A percentile compares a stretch with the other conserved stretches of the same genome.
phyloP scores from a whole-genome alignment of 2,113 vertebrate species.

The Calyptomena viridis region DNA sequence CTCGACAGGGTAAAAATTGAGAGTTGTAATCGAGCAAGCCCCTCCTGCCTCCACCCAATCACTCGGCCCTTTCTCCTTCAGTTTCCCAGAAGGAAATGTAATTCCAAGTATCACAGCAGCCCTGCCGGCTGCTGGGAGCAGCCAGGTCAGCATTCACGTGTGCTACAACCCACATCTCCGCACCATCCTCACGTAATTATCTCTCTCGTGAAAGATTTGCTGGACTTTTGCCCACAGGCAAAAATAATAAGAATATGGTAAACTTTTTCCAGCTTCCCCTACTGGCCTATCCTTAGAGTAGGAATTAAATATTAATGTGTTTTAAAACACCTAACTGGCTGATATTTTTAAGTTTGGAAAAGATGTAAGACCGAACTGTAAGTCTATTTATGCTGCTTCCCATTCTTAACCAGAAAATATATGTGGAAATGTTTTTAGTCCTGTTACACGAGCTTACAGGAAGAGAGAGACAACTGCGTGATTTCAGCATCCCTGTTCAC shows the following conservation, averaged over 20 bases:
- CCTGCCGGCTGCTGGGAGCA: conserved; percentile 7
- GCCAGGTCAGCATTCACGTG: conserved; percentile 42
- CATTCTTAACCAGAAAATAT: neutral
- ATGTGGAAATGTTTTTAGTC: neutral
- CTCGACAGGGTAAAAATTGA: neutral
- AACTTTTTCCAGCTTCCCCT: conserved; percentile 35
- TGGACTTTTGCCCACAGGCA: conserved; percentile 59
- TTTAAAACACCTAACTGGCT: conserved; percentile 30
- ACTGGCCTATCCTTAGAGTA: neutral
- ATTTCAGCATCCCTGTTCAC: neutral
- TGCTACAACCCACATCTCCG: neutral
- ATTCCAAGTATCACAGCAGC: conserved; percentile 47
- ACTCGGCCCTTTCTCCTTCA: neutral
- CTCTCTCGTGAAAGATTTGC: conserved; percentile 63
- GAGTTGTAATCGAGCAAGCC: neutral
- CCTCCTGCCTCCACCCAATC: neutral
- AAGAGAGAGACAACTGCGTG: fast-evolving
- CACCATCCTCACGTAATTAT: conserved; percentile 55
- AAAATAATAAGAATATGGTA: conserved; percentile 27
- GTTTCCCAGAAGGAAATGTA: conserved; percentile 35
- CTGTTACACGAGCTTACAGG: neutral
- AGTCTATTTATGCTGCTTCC: neutral
- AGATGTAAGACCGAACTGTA: neutral
- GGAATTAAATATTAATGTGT: conserved; percentile 47
- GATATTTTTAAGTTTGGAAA: conserved; percentile 22